Evolutionary conservation across 2,888 invertebrate genomes (phyloP).

Genomic region (Callinectes sapidus): DNA sequence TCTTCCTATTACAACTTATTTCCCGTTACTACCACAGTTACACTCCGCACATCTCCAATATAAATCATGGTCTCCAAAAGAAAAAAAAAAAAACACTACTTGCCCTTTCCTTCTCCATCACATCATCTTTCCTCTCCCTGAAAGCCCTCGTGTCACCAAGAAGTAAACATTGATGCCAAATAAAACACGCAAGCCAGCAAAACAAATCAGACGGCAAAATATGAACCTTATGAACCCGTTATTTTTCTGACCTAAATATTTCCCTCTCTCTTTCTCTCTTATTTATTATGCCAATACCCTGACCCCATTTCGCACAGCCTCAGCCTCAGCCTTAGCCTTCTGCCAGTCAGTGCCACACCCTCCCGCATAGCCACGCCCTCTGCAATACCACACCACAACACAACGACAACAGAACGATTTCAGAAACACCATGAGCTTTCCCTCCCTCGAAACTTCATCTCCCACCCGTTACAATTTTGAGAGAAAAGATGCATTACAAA

Average conservation of each 20-base stretch:
- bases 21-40: background rate
- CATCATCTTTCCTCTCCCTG: background rate
- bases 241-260: background rate
- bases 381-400: background rate
- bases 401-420: background rate
- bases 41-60: background rate
- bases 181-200: background rate
- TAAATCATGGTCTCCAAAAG: too few species aligned
- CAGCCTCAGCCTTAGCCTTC: background rate
- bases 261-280: background rate
- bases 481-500: background rate
- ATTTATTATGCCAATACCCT: slow-evolving; percentile 6
- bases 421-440: background rate
- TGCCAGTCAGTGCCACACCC: background rate
- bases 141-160: background rate
- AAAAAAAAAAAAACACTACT: too few species aligned
- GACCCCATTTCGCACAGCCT: slow-evolving; percentile 24
- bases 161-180: background rate
- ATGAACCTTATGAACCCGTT: background rate
- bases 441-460: background rate
- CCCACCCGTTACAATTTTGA: background rate
- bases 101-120: background rate
- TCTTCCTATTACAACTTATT: background rate
- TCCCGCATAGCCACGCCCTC: background rate
- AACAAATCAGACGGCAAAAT: background rate